Conservation (phyloP, 1,140 invertebrate species). For the Riptortus pedestris region DNA sequence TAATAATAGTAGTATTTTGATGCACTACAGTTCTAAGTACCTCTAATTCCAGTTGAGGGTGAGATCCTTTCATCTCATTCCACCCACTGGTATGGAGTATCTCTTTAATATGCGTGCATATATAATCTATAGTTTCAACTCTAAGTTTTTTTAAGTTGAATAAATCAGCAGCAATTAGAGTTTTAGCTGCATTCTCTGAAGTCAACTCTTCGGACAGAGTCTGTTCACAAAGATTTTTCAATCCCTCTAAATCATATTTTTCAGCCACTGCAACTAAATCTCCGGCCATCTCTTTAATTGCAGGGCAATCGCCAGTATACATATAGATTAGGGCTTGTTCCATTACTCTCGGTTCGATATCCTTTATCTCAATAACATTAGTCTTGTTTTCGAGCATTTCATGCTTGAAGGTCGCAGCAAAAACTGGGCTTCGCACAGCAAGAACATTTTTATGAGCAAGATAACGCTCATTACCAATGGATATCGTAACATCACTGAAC, state of each 20-base stretch:
- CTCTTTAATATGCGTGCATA: no score
- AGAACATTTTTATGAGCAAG: not conserved
- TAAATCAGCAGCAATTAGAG: no score
- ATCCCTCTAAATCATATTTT: not conserved
- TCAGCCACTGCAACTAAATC: not conserved
- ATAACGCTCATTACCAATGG: not conserved
- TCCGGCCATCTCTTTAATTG: not conserved
- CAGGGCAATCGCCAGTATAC: not conserved
- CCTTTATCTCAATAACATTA: not conserved
- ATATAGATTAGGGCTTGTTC: not conserved
- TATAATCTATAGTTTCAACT: no score
- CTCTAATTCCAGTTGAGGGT: no score
- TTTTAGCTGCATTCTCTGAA: not conserved
- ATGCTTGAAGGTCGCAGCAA: not conserved
- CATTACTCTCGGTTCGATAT: not conserved
- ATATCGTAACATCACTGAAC: not conserved
- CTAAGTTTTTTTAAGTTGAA: no score
- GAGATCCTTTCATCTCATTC: no score
- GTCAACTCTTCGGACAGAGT: not conserved
- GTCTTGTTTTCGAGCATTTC: not conserved
- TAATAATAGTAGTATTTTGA: no score
- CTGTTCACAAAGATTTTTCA: not conserved
- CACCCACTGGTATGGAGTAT: no score
- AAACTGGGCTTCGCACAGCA: not conserved
- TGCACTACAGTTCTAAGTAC: no score